These are phyloP conservation scores for Nycteola revayana DNA, from an alignment of 2,888 invertebrate genomes.

Conservation along the genomic window DNA sequence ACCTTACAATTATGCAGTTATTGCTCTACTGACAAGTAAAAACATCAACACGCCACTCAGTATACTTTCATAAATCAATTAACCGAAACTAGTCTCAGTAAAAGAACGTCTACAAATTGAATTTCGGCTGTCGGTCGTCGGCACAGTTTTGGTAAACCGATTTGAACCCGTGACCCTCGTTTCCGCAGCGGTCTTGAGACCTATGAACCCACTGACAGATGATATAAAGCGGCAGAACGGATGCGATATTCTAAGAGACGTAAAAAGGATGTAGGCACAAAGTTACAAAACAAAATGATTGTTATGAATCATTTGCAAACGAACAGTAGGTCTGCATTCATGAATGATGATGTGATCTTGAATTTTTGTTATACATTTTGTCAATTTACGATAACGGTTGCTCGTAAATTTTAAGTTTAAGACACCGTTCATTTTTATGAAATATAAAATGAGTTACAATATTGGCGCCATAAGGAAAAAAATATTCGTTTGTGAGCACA, in stretches of 20 bases:
- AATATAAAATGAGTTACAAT: too few species aligned
- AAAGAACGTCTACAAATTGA: constrained; percentile 39
- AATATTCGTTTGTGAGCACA: too few species aligned
- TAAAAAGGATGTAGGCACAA: too few species aligned
- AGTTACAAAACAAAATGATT: constrained; percentile 23
- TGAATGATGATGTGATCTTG: constrained; percentile 26
- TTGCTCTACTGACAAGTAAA: too few species aligned
- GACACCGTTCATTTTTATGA: too few species aligned
- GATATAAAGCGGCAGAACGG: constrained; percentile 23
- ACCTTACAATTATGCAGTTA: too few species aligned
- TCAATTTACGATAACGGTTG: constrained; percentile 5
- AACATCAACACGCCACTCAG: too few species aligned
- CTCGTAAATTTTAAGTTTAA: neutral
- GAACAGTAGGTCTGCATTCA: constrained; percentile 27
- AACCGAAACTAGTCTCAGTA: constrained; percentile 10
- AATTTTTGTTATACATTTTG: constrained; percentile 15
- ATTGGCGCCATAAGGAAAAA: too few species aligned
- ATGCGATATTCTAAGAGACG: constrained; percentile 28
- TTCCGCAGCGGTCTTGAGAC: constrained; percentile 44
- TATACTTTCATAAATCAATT: constrained; percentile 19
- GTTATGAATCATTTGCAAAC: constrained; percentile 32
- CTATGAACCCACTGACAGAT: constrained; percentile 34
- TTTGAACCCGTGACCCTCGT: constrained; percentile 55
- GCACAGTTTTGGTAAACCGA: constrained; percentile 42
- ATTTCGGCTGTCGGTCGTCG: constrained; percentile 42